Conservation (phyloP, 1,140 invertebrate species). For the Tetramorium simillimum region DNA sequence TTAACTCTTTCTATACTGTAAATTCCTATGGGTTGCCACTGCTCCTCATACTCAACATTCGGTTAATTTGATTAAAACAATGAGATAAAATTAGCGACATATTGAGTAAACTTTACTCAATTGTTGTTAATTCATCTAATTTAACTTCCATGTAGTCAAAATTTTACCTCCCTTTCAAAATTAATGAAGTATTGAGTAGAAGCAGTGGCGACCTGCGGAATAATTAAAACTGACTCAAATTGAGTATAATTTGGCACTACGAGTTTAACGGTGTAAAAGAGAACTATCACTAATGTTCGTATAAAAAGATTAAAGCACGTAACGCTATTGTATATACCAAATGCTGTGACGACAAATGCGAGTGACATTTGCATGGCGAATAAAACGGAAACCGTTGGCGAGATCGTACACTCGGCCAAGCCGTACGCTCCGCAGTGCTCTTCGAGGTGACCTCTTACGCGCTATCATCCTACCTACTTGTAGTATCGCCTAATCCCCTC, state of each 20-base stretch:
- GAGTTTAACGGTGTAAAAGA: not conserved
- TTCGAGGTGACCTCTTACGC: conserved; percentile 51
- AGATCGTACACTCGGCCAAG: not conserved
- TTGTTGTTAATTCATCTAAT: too few species aligned
- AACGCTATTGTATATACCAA: not conserved
- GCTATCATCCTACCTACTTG: conserved; percentile 47
- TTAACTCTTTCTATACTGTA: not conserved
- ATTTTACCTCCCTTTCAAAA: too few species aligned
- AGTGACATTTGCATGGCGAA: not conserved
- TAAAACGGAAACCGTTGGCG: not conserved
- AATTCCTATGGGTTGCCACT: too few species aligned
- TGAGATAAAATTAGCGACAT: too few species aligned
- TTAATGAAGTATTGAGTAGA: too few species aligned
- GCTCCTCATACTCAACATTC: too few species aligned
- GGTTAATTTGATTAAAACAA: too few species aligned
- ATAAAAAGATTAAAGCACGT: not conserved
- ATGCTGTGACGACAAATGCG: not conserved
- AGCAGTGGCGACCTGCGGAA: too few species aligned
- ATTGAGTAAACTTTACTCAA: too few species aligned
- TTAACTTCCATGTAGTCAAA: too few species aligned
- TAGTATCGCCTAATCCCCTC: not conserved
- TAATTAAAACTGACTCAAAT: too few species aligned
- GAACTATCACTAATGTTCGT: not conserved
- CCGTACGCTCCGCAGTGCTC: not conserved
- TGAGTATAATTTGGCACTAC: too few species aligned